Evolutionary conservation across 2,888 invertebrate genomes (phyloP).

Genomic region (Yponomeuta plumbellus): DNA sequence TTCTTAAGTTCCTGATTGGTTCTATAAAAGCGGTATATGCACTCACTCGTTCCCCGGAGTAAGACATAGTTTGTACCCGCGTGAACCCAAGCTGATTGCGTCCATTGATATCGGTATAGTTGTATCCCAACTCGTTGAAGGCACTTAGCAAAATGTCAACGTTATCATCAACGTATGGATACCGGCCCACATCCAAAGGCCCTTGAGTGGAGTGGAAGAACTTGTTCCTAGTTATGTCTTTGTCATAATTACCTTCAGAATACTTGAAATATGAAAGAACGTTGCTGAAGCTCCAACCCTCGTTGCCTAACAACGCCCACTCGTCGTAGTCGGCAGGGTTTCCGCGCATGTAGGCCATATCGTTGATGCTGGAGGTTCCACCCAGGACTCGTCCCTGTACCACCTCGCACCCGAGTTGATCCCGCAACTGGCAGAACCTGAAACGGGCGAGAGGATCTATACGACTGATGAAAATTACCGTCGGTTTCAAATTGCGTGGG

Average conservation of each 20-base stretch:
- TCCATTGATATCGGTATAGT: constrained; percentile 66
- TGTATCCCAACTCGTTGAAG: constrained; percentile 61
- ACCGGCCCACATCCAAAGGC: constrained; percentile 63
- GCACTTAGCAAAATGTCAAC: constrained; percentile 62
- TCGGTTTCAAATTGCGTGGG: neutral
- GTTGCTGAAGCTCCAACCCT: constrained; percentile 60
- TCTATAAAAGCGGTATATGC: constrained; percentile 64
- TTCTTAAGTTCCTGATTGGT: constrained; percentile 54
- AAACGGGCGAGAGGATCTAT: constrained; percentile 33
- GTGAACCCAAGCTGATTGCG: constrained; percentile 63
- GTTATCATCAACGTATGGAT: constrained; percentile 63
- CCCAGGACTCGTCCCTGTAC: constrained; percentile 64
- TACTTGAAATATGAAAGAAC: constrained; percentile 66
- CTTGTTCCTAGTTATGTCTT: constrained; percentile 62
- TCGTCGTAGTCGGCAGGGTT: constrained; percentile 67
- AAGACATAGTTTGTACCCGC: constrained; percentile 65
- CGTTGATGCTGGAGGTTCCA: constrained; percentile 62
- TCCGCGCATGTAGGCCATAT: constrained; percentile 67
- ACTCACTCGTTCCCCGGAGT: constrained; percentile 66
- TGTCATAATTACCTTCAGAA: constrained; percentile 69
- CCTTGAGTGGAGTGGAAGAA: constrained; percentile 61
- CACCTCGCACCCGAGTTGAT: constrained; percentile 53
- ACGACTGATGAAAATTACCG: constrained; percentile 34
- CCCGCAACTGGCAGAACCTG: constrained; percentile 63
- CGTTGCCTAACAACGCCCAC: constrained; percentile 61